A percentile compares a stretch with the other conserved stretches of the same genome.
These are phyloP conservation scores for Adelges cooleyi DNA, from an alignment of 1,140 invertebrate species.

Conservation along the genomic window DNA sequence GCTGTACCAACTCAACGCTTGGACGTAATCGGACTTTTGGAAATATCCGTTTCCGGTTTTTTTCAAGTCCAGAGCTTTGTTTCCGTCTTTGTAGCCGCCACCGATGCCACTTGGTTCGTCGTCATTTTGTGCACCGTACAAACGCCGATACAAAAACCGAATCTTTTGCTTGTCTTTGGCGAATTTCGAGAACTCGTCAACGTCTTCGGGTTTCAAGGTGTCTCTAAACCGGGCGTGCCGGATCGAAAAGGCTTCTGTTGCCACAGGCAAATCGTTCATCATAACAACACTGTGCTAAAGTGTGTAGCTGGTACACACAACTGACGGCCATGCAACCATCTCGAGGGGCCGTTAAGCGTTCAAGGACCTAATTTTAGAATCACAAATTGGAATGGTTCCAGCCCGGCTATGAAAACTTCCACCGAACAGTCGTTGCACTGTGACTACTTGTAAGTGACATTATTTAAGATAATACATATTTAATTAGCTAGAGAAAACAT, in stretches of 20 bases:
- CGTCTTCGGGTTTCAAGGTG: not conserved
- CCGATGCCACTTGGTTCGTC: not conserved
- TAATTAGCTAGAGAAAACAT: too few relatives aligned
- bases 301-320: too few relatives aligned
- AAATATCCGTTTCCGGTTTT: not conserved
- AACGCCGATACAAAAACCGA: not conserved
- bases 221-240: not conserved
- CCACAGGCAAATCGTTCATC: not conserved
- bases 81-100: not conserved
- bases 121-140: not conserved
- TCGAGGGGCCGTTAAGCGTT: too few relatives aligned
- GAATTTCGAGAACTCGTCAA: not conserved
- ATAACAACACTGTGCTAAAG: too few relatives aligned
- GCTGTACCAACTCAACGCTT: not conserved
- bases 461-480: too few relatives aligned
- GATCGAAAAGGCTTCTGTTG: not conserved
- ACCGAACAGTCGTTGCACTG: too few relatives aligned
- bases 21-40: not conserved
- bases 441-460: too few relatives aligned
- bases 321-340: too few relatives aligned
- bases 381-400: too few relatives aligned
- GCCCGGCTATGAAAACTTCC: too few relatives aligned
- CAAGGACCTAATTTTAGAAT: too few relatives aligned
- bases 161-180: not conserved
- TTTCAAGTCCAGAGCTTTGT: not conserved